phyloP scores from a whole-genome alignment of 1,140 invertebrate genomes.

The Magallana gigas region DNA sequence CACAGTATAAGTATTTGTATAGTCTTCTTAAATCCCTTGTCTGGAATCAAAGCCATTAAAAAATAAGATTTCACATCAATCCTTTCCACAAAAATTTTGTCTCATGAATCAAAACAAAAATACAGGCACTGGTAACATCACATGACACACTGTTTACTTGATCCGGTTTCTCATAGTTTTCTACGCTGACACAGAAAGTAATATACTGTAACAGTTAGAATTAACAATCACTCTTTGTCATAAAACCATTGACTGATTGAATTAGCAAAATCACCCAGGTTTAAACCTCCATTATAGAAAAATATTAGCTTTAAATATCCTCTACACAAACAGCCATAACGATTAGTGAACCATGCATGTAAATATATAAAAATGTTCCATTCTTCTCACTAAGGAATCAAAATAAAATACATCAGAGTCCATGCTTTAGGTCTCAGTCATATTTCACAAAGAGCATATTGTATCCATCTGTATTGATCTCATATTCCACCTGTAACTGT shows the following conservation, averaged over 20 bases:
- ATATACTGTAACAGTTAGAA: not conserved
- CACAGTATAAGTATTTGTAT: no score
- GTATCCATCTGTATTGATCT: not conserved
- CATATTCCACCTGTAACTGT: not conserved
- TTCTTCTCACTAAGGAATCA: not conserved
- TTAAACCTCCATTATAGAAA: conserved; percentile 17
- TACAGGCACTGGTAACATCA: no score
- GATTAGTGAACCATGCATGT: conserved; percentile 12
- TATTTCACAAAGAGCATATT: not conserved
- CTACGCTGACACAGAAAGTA: not conserved
- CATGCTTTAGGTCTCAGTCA: not conserved
- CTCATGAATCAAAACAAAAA: no score
- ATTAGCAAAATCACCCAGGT: not conserved
- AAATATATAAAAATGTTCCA: no score
- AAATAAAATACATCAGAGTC: not conserved
- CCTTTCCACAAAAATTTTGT: no score
- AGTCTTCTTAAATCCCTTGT: no score
- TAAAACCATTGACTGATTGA: not conserved
- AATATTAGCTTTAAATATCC: conserved; percentile 11
- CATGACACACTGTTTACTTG: no score
- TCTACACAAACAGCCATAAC: not conserved
- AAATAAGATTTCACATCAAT: no score
- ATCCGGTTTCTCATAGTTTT: not conserved
- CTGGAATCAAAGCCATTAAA: no score
- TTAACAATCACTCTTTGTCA: not conserved